Percentiles rank a stretch among this genome's conserved stretches.
phyloP scores from a whole-genome alignment of 2,888 invertebrate genomes.

The Eulithis testata region DNA sequence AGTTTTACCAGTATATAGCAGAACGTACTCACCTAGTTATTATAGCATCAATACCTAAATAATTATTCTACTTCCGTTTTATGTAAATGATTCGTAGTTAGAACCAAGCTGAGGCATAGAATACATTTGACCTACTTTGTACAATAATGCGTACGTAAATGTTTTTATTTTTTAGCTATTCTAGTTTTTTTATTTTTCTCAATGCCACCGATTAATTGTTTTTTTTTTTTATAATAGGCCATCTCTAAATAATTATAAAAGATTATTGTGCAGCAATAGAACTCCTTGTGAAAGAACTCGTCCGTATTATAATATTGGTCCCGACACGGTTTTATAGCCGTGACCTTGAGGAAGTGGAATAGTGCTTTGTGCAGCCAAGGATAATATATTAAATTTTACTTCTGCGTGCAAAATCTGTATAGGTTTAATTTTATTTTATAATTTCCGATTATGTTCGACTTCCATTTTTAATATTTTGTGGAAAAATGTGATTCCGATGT shows the following conservation, averaged over 20 bases:
- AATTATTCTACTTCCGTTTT: constrained; percentile 24
- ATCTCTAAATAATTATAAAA: no score
- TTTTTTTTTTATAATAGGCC: no score
- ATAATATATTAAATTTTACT: no score
- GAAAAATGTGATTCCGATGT: not conserved
- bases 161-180: not conserved
- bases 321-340: no score
- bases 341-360: no score
- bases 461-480: not conserved
- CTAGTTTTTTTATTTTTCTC: not conserved
- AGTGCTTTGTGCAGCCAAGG: no score
- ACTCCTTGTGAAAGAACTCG: no score
- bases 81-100: constrained; percentile 12
- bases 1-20: not conserved
- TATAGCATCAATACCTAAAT: not conserved
- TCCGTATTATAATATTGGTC: no score
- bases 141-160: constrained; percentile 3
- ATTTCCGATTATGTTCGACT: no score
- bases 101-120: not conserved
- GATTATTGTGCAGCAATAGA: no score
- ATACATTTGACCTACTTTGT: constrained; percentile 20
- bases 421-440: no score
- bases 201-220: not conserved
- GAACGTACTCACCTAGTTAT: not conserved
- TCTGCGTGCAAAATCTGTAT: no score